Percentiles rank a stretch among this genome's conserved stretches.
phyloP scores from a whole-genome alignment of 1,140 invertebrate species.

The Aphelinus certus region DNA sequence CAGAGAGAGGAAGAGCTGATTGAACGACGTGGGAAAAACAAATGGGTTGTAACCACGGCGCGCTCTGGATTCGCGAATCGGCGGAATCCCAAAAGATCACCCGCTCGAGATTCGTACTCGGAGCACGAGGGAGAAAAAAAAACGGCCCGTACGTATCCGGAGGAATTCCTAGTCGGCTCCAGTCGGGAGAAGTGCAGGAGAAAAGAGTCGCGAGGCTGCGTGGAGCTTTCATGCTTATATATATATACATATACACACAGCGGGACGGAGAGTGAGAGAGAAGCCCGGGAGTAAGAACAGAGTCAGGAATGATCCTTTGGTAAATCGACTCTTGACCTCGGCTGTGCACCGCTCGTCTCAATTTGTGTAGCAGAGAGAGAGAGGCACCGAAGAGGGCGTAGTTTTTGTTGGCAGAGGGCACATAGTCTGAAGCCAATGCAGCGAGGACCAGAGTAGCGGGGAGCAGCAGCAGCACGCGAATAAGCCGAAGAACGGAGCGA shows the following conservation, averaged over 20 bases:
- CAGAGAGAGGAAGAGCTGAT: too few species aligned
- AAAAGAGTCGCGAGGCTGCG: background rate
- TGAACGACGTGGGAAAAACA: too few species aligned
- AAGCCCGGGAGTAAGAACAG: background rate
- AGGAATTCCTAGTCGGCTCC: too few species aligned
- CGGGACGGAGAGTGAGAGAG: background rate
- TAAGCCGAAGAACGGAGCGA: background rate
- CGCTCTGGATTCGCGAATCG: background rate
- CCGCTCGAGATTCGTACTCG: slow-evolving; percentile 3
- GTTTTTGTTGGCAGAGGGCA: slow-evolving; percentile 38
- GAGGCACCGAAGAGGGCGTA: background rate
- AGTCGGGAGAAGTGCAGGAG: background rate
- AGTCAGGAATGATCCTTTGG: slow-evolving; percentile 36
- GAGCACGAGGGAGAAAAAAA: too few species aligned
- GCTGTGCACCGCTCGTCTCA: background rate
- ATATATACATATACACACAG: background rate
- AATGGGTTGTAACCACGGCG: background rate
- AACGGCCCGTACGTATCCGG: too few species aligned
- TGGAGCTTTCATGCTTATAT: too few species aligned
- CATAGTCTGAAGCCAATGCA: slow-evolving; percentile 27
- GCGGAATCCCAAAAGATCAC: slow-evolving; percentile 15
- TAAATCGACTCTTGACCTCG: slow-evolving; percentile 40
- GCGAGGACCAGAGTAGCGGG: slow-evolving; percentile 20
- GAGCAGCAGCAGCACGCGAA: slow-evolving; percentile 12
- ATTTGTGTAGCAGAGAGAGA: background rate